A percentile compares a stretch with the other conserved stretches of the same genome.
phyloP scores from a whole-genome alignment of 2,113 vertebrate genomes.

The Ondatra zibethicus region DNA sequence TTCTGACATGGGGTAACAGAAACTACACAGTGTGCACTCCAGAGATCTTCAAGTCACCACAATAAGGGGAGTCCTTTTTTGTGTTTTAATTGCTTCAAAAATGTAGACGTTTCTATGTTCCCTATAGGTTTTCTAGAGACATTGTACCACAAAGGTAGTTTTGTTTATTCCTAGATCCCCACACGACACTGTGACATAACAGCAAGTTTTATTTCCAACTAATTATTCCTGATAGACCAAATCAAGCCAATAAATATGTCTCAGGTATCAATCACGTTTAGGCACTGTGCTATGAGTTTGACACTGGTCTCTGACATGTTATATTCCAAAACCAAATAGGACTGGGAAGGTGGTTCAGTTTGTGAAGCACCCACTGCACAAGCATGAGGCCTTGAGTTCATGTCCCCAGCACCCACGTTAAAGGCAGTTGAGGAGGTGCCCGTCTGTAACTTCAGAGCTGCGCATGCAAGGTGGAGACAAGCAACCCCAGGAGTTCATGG shows the following conservation, averaged over 20 bases:
- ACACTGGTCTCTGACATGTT: neutral
- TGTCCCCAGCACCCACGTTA: neutral
- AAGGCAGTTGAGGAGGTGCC: neutral
- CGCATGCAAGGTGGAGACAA: too few species aligned
- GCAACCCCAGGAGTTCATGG: neutral
- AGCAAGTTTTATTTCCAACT: neutral
- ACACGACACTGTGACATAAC: neutral
- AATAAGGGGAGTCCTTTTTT: neutral
- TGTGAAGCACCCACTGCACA: neutral
- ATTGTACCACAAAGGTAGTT: neutral
- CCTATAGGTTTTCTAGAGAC: neutral
- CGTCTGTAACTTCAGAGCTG: neutral
- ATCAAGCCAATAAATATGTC: neutral
- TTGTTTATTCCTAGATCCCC: neutral
- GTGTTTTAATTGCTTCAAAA: neutral
- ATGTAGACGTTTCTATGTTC: neutral
- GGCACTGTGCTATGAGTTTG: neutral
- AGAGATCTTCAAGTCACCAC: neutral
- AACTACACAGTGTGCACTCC: neutral
- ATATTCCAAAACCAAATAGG: neutral
- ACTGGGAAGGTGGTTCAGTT: neutral
- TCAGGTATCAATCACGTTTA: neutral
- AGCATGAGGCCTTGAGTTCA: neutral
- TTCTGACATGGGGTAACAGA: neutral
- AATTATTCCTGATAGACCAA: neutral